Evolutionary conservation across 2,113 vertebrate species (phyloP).

Genomic region (Aix galericulata): DNA sequence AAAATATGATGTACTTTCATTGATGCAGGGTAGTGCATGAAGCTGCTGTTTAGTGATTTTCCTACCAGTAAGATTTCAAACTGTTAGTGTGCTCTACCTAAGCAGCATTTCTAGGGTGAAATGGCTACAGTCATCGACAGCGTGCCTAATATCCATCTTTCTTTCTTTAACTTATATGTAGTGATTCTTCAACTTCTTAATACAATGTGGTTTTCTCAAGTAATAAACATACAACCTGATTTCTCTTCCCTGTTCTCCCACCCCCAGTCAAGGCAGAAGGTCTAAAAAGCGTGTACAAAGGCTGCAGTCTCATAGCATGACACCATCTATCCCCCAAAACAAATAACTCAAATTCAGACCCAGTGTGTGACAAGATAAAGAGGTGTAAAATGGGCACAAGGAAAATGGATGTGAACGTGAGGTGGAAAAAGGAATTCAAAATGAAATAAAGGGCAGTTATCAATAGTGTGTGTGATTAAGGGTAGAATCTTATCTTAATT

Average conservation of each 20-base stretch:
- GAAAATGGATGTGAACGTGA: background rate
- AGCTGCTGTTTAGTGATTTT: background rate
- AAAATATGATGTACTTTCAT: background rate
- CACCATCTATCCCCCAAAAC: too few species aligned
- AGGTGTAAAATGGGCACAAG: background rate
- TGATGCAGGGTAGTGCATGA: background rate
- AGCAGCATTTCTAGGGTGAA: background rate
- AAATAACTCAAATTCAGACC: background rate
- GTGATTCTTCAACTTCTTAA: background rate
- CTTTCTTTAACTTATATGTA: background rate
- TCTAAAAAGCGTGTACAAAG: background rate
- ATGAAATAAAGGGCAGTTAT: background rate
- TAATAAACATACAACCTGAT: background rate
- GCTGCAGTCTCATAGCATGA: background rate
- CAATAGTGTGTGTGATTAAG: background rate
- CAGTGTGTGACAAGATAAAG: background rate
- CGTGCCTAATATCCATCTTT: background rate
- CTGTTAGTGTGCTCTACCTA: background rate
- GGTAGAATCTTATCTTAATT: conserved; percentile 58
- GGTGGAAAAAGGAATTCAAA: background rate
- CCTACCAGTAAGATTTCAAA: background rate
- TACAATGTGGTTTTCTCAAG: background rate
- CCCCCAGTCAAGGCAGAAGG: background rate
- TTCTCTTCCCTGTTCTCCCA: background rate
- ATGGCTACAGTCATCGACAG: background rate